Evolutionary conservation across 2,113 vertebrate species (phyloP).

Genomic region (Rostratula benghalensis): DNA sequence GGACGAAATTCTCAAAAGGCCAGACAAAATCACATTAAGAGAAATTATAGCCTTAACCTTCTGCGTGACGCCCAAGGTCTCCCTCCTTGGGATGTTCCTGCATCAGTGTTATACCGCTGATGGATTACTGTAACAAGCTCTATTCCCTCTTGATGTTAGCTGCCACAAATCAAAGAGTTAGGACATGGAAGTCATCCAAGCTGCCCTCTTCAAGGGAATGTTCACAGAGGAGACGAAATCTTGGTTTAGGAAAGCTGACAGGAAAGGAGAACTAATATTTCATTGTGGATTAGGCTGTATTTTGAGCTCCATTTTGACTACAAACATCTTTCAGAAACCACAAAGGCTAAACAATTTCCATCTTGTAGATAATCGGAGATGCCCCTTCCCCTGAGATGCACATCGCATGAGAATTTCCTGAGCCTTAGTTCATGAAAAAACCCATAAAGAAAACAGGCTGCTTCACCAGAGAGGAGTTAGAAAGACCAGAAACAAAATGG

Average conservation of each 20-base stretch:
- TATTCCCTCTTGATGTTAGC: conserved; percentile 47
- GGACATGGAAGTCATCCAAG: conserved; percentile 42
- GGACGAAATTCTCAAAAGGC: background rate
- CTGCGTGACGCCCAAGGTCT: conserved; percentile 17
- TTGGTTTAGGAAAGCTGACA: conserved; percentile 57
- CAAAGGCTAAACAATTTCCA: conserved; percentile 38
- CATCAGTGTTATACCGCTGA: conserved; percentile 36
- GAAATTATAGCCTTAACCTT: conserved; percentile 63
- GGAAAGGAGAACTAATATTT: conserved; percentile 63
- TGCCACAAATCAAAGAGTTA: conserved; percentile 58
- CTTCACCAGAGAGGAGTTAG: background rate
- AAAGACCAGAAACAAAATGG: background rate
- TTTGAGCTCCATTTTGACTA: conserved; percentile 43
- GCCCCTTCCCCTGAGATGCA: conserved; percentile 13
- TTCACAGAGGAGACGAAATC: conserved; percentile 14
- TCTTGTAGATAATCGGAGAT: conserved; percentile 42
- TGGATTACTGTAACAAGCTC: conserved; percentile 44
- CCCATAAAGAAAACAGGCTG: background rate
- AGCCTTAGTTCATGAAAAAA: background rate
- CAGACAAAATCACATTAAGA: conserved; percentile 62
- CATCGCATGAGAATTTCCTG: conserved; percentile 20
- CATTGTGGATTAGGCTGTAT: conserved; percentile 31
- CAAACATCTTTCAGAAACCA: conserved; percentile 50
- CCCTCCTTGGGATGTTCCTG: conserved; percentile 50
- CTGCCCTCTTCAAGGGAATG: conserved; percentile 48